These are phyloP conservation scores for Polyploca ridens DNA, from an alignment of 2,888 invertebrate species.

Conservation along the genomic window DNA sequence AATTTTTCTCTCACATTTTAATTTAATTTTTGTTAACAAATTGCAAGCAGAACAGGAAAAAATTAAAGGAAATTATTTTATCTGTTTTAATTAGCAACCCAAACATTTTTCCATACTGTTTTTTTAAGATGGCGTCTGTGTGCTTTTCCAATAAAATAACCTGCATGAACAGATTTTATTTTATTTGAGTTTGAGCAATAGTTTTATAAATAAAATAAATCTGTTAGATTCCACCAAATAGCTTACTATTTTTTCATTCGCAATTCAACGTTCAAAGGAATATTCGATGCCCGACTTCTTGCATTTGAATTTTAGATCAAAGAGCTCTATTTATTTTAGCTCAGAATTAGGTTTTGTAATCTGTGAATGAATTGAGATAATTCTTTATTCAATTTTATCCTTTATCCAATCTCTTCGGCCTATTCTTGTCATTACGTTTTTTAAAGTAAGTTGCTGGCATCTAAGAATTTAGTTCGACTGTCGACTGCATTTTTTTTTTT, in stretches of 20 bases:
- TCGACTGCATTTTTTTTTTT: too few species aligned
- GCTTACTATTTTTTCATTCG: conserved; percentile 26
- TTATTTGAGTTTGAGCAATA: too few species aligned
- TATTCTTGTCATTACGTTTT: too few species aligned
- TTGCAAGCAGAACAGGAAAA: background rate
- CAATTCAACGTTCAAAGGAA: conserved; percentile 38
- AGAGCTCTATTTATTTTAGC: conserved; percentile 56
- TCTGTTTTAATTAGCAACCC: background rate
- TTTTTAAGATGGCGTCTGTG: too few species aligned
- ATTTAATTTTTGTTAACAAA: background rate
- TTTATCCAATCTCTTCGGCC: background rate
- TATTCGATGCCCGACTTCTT: conserved; percentile 55
- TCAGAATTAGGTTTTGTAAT: conserved; percentile 49
- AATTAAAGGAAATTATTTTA: background rate
- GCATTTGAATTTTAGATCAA: conserved; percentile 66
- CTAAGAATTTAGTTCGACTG: too few species aligned
- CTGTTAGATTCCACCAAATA: too few species aligned
- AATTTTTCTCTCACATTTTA: background rate
- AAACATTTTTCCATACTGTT: too few species aligned
- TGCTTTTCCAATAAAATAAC: too few species aligned
- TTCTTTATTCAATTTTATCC: conserved; percentile 13
- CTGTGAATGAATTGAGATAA: conserved; percentile 33
- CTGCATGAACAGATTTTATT: too few species aligned
- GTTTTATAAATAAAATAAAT: too few species aligned
- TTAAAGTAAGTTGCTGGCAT: too few species aligned